A percentile compares a stretch with the other conserved stretches of the same genome.
Conservation (phyloP, 2,797 vertebrate genomes). For the Clarias laeviceps region DNA sequence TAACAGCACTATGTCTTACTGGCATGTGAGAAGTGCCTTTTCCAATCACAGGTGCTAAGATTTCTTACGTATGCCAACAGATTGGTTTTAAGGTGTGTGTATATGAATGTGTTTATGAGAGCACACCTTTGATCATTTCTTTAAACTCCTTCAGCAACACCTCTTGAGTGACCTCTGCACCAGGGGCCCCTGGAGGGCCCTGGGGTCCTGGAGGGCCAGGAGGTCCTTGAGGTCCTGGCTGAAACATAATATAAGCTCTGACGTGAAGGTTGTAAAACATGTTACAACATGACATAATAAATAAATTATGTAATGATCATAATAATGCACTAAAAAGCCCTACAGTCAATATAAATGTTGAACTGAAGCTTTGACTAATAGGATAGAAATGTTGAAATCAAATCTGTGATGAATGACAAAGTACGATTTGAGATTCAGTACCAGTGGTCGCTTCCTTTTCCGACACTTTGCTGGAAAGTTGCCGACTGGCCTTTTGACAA, state of each 20-base stretch:
- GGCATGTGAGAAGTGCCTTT: background rate
- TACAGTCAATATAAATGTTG: background rate
- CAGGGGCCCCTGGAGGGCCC: constrained; percentile 81
- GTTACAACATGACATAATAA: constrained; percentile 33
- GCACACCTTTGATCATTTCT: constrained; percentile 89
- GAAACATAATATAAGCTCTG: constrained; percentile 40
- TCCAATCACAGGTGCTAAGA: constrained; percentile 10
- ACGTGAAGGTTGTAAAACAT: background rate
- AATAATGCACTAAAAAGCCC: constrained; percentile 8
- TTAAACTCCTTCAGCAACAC: constrained; percentile 89
- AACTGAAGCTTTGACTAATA: background rate
- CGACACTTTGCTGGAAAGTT: constrained; percentile 82
- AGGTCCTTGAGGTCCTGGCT: constrained; percentile 90
- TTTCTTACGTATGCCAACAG: background rate
- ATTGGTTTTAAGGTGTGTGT: background rate
- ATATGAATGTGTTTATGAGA: background rate
- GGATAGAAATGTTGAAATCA: background rate
- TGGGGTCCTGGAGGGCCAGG: constrained; percentile 85
- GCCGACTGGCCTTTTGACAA: constrained; percentile 86
- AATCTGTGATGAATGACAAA: background rate
- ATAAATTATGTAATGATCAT: constrained; percentile 18
- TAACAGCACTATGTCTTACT: background rate
- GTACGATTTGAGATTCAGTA: constrained; percentile 62
- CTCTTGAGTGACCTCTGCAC: constrained; percentile 86
- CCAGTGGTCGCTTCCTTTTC: constrained; percentile 85